Evolutionary conservation across 2,113 vertebrate genomes (phyloP), one percentile per base, ranked within the genome.

Genomic region (Rhipidura dahli): DNA sequence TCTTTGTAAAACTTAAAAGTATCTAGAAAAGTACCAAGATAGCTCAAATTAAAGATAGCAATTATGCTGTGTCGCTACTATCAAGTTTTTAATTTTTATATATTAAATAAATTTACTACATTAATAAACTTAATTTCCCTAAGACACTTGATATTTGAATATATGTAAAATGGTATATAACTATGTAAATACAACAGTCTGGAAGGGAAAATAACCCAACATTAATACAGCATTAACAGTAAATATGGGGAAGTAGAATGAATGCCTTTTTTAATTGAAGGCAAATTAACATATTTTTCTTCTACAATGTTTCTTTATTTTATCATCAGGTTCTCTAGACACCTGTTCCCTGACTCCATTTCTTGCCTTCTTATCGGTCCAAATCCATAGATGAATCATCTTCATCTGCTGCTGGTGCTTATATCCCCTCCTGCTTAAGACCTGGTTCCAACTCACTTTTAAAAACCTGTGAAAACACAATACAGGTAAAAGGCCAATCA

Each of bases 401-500:
- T 88, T 88, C 54, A 66, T 63, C 64, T 87, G 65, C 50, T 91
- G 27, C 15, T 80, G 42, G 4, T n/a, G 22, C 14, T 91, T 28
- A 53, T 72, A 69, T 89, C 15, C 31, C 31, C 10, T 80, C 15
- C 23, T 82, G 33, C 35, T 85, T 82, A 65, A 89, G 24, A 57
- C 11, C 17, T 37, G 18, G 5, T 14, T 87, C 24, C 37, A 91
- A 35, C 10, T 79, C 5, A 23, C 30, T 71, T 76, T 65, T 76
- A 47, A 92, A 91, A 91, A 59, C 7, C 49, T 73, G 61, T 73
- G 57, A 83, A 92, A 93, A 89, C 33, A 70, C 26, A 91, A 44
- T 69, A 17, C 42, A 89, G 66, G 83, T 96, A 91, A 94, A 92
- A 97, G 84, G 53, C 60, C 73, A 91, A 53, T 80, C 63, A 76